Evolutionary conservation across 2,113 vertebrate species (phyloP).

Genomic region (Talpa occidentalis): DNA sequence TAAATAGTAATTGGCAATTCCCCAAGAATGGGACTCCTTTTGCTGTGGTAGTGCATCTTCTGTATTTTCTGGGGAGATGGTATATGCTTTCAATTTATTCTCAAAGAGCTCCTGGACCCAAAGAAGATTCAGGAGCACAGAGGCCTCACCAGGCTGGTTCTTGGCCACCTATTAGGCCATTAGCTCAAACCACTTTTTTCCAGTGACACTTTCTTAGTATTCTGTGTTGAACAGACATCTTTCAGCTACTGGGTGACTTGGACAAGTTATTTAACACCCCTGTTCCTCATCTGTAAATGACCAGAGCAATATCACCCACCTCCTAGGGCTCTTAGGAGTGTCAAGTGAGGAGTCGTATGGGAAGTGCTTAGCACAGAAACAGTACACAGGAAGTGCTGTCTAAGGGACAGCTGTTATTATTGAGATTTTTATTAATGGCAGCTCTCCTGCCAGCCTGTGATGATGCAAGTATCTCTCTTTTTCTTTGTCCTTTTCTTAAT

Average conservation of each 20-base stretch:
- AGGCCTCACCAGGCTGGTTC: not conserved
- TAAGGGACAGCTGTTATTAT: not conserved
- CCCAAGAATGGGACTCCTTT: not conserved
- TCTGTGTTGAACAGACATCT: not conserved
- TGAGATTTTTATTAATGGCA: not conserved
- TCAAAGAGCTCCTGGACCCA: not conserved
- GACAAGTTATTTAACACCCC: not conserved
- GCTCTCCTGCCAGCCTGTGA: too few relatives aligned
- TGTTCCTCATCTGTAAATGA: not conserved
- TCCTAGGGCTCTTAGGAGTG: not conserved
- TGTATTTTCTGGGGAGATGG: not conserved
- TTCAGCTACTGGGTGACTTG: not conserved
- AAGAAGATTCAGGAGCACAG: not conserved
- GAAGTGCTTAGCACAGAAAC: not conserved
- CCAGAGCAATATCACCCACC: not conserved
- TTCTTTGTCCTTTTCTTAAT: too few relatives aligned
- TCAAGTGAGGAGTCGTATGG: not conserved
- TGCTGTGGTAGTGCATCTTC: not conserved
- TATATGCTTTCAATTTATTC: not conserved
- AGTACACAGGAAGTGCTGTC: not conserved
- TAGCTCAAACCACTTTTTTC: not conserved
- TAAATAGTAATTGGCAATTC: not conserved
- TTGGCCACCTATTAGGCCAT: not conserved
- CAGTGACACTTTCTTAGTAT: not conserved
- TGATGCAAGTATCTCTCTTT: too few relatives aligned